phyloP scores from a whole-genome alignment of 1,140 invertebrate genomes.

The Brachionus paranguensis region DNA sequence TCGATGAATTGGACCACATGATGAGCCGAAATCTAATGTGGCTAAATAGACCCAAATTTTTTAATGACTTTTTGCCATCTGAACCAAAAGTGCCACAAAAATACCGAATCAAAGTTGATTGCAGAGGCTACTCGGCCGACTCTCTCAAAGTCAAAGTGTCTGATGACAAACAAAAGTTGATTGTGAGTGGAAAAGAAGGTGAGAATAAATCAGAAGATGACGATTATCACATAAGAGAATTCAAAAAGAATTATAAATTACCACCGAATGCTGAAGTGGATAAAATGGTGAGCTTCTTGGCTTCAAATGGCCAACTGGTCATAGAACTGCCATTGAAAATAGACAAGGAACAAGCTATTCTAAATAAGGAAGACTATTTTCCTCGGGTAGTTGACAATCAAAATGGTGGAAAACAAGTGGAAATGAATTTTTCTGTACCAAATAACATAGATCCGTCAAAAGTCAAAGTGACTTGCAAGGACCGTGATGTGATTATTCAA shows the following conservation, averaged over 20 bases:
- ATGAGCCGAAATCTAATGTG: neutral
- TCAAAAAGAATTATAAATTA: neutral
- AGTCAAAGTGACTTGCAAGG: constrained; percentile 2
- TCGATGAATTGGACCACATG: neutral
- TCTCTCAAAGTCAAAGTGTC: neutral
- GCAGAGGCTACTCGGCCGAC: neutral
- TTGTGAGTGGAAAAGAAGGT: neutral
- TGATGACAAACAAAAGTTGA: neutral
- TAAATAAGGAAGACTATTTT: neutral
- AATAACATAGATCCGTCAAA: constrained; percentile 10
- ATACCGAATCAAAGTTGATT: neutral
- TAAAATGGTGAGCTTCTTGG: constrained; percentile 24
- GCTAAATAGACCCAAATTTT: neutral
- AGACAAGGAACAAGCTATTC: neutral
- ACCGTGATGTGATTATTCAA: neutral
- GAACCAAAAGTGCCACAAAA: neutral
- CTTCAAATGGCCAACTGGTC: neutral
- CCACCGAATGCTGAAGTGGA: constrained; percentile 1
- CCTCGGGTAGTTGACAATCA: neutral
- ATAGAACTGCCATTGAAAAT: constrained; percentile 17
- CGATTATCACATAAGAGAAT: constrained; percentile 10
- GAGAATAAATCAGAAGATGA: neutral
- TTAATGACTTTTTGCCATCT: neutral
- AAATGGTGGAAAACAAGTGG: neutral
- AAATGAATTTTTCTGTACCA: neutral